A percentile compares a stretch with the other conserved stretches of the same genome.
These are phyloP conservation scores for Sparidentex hasta DNA, from an alignment of 2,797 vertebrate species.

Conservation along the genomic window DNA sequence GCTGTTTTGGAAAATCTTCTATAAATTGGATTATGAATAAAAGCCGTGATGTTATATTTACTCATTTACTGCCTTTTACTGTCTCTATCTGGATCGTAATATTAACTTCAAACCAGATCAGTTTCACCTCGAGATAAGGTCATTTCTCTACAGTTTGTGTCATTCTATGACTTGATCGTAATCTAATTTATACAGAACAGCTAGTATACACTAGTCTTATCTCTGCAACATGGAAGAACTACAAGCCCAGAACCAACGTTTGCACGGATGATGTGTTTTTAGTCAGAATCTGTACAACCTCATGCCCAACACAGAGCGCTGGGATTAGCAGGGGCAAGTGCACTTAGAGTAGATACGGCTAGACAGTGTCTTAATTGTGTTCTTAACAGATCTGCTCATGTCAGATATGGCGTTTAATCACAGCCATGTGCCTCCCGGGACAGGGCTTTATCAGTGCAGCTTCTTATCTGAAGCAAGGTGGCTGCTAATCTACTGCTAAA, in stretches of 20 bases:
- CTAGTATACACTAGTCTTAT: neutral
- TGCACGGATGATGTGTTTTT: constrained; percentile 18
- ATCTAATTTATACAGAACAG: constrained; percentile 29
- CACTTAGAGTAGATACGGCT: constrained; percentile 70
- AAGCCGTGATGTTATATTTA: constrained; percentile 45
- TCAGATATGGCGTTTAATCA: constrained; percentile 79
- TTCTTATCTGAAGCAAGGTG: constrained; percentile 80
- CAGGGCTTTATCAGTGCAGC: constrained; percentile 72
- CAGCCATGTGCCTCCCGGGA: constrained; percentile 67
- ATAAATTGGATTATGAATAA: constrained; percentile 46
- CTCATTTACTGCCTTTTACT: constrained; percentile 20
- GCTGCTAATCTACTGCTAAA: constrained; percentile 79
- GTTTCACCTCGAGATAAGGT: constrained; percentile 27
- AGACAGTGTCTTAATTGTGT: constrained; percentile 83
- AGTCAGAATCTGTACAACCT: constrained; percentile 41
- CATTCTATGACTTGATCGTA: neutral
- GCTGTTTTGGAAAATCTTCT: constrained; percentile 23
- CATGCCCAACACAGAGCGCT: constrained; percentile 28
- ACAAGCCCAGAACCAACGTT: constrained; percentile 21
- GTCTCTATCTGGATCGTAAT: constrained; percentile 34
- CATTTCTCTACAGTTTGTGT: constrained; percentile 7
- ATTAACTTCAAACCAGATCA: constrained; percentile 45
- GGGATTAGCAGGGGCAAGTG: constrained; percentile 63
- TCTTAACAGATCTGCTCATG: constrained; percentile 78
- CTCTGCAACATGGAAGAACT: constrained; percentile 5